Base-by-base conservation (phyloP, 2,113 vertebrate genomes). In the Malurus cyaneus region DNA sequence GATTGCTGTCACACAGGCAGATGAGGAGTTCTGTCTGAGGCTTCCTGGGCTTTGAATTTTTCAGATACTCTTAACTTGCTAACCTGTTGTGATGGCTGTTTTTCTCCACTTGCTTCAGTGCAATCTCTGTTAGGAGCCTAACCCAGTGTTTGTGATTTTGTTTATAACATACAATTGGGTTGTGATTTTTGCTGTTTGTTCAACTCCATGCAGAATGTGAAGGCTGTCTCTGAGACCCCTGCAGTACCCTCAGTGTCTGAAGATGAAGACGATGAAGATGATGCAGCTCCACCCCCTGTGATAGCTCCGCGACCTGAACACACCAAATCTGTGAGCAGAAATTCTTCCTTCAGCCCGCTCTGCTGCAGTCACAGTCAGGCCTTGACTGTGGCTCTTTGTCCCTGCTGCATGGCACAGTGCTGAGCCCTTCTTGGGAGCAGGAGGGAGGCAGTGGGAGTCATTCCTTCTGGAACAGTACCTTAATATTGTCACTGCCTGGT, bases 271-370 rank as follows among this genome's bases (percentile, higher is more conserved):
- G 99, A 98, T 69, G 99, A 99, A 47, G 99, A 99, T 2, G 99
- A 99, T 82, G 98, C 98, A 8, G 97, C 98, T 36, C 98, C 99
- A 14, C 99, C 99, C 6, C 99, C 99, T 0, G 98, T 98, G 92
- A 98, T 99, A 71, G 99, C 99, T 47, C 99, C 99, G 1, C 98
- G 99, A 28, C 99, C 99, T 7, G 99, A 99, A 34, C 99, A 99
- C 97, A 99, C 99, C 47, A 99, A 99, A 98, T 99, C 99, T 39
- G 99, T 99, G 96, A 98, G 99, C 96, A 70, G 24, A 50, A 54
- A 52, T 73, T 14, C 13, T 54, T 65, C 14, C 5, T 53, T 94
- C 34, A 79, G 46, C 42, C 61, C 11, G 11, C 3, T 1, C 16
- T 5, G 2, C 28, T 73, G 42, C 41, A 18, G 0, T 41, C 53